These are phyloP conservation scores for Myopa tessellatipennis DNA, from an alignment of 2,888 invertebrate genomes.

Conservation along the genomic window DNA sequence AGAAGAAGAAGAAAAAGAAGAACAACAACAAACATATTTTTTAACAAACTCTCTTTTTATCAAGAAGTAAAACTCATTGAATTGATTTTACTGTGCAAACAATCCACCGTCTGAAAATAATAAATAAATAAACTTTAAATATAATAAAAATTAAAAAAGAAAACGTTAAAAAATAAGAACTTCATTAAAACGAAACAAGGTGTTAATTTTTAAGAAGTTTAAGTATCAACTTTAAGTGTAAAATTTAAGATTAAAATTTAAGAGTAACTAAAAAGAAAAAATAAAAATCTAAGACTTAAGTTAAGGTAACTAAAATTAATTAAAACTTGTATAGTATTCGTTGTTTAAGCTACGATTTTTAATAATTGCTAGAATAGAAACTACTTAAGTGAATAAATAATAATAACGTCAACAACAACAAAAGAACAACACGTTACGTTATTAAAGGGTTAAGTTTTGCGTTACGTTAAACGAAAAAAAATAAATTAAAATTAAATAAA, in stretches of 20 bases:
- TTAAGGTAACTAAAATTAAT: constrained; percentile 32
- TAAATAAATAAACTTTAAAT: constrained; percentile 35
- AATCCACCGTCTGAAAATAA: constrained; percentile 38
- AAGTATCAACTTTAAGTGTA: not conserved
- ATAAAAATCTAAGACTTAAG: constrained; percentile 34
- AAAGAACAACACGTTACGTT: not conserved
- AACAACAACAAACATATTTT: constrained; percentile 12
- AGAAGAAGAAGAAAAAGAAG: constrained; percentile 38
- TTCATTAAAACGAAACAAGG: constrained; percentile 41
- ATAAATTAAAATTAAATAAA: not conserved
- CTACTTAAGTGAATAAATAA: constrained; percentile 16
- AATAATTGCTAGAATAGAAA: constrained; percentile 24
- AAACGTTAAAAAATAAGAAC: constrained; percentile 27
- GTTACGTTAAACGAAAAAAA: not conserved
- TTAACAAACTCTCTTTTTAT: constrained; percentile 29
- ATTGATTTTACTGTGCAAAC: constrained; percentile 53
- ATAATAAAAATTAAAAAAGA: constrained; percentile 35
- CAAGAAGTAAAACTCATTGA: constrained; percentile 53
- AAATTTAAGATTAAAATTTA: constrained; percentile 50
- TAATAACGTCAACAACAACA: constrained; percentile 21
- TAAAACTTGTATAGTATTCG: constrained; percentile 43
- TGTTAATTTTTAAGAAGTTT: constrained; percentile 34
- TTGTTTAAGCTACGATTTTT: constrained; percentile 41
- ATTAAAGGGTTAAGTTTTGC: not conserved
- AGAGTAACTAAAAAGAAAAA: constrained; percentile 45